Evolutionary conservation across 1,140 invertebrate species (phyloP).

Genomic region (Anastrepha ludens): DNA sequence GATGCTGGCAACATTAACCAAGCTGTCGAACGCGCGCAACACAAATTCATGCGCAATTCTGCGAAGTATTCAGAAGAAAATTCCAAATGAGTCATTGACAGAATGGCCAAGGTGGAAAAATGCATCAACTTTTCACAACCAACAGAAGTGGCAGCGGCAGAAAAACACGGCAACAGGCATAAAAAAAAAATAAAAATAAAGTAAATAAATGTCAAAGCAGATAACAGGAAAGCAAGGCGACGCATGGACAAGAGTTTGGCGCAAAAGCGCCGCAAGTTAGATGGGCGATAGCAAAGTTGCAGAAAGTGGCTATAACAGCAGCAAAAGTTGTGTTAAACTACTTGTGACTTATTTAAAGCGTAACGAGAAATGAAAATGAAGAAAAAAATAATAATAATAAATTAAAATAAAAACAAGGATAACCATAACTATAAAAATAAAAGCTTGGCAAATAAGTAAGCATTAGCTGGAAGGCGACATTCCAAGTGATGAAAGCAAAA

Average conservation of each 20-base stretch:
- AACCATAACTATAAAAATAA: background rate
- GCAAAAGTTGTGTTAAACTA: slow-evolving; percentile 5
- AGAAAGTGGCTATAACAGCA: background rate
- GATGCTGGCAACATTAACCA: background rate
- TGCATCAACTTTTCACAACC: background rate
- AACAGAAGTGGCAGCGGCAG: background rate
- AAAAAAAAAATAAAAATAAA: background rate
- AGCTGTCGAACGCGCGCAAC: background rate
- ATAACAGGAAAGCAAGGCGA: background rate
- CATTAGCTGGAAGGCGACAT: background rate
- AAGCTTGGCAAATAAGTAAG: background rate
- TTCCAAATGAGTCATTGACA: slow-evolving; percentile 53
- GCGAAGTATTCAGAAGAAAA: background rate
- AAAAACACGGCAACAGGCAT: background rate
- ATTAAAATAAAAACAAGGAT: background rate
- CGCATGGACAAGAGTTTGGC: background rate
- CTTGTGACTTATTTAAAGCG: background rate
- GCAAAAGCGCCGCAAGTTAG: slow-evolving; percentile 2
- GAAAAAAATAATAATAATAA: background rate
- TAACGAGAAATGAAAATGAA: background rate
- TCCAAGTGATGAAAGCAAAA: background rate
- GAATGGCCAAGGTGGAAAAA: background rate
- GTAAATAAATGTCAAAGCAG: background rate
- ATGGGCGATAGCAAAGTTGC: background rate
- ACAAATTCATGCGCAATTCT: background rate